Base-by-base conservation (phyloP, 2,797 vertebrate species). In the Typhlichthys eigenmanni region DNA sequence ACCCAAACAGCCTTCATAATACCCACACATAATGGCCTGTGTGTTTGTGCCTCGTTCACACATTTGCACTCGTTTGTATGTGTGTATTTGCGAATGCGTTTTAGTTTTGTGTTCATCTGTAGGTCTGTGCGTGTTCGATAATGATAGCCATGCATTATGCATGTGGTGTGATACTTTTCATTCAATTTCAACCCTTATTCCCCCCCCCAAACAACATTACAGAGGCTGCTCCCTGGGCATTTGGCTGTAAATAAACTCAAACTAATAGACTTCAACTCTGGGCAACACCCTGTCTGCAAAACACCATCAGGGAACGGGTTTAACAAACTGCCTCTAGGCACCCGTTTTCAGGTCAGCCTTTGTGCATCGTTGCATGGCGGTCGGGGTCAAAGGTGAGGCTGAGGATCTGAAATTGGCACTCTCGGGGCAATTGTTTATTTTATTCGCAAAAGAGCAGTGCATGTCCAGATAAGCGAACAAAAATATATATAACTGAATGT, bases 221-320 rank as follows among this genome's bases (percentile, higher is more conserved):
- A 85, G 78, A 87, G 76, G 84, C 80, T 46, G 82, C 79, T 89
- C 87, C 86, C 87, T 82, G 81, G 86, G 84, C 82, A 84, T 87
- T 87, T 84, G 88, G 85, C 85, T 90, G 88, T 90, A 90, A 89
- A 91, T 91, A 91, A 89, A 90, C 84, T 89, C 75, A 1, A 84
- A 86, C 85, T 87, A 91, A 91, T 89, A 86, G 88, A 91, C 84
- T 87, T 83, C 83, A 87, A 88, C 87, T 88, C 82, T 78, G 90
- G 83, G 82, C 87, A 86, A 81, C 84, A 85, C 83, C 83, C 38
- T 83, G 64, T 87, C 85, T 85, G 69, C 73, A 76, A 81, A 82
- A 70, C 83, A 72, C 80, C 85, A 64, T 75, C 64, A 58, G 86
- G 77, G 85, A 87, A 55, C 13, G 1, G 71, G 78, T 70, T 85